Conservation (phyloP, 2,113 vertebrate genomes). For the Petromus typicus region DNA sequence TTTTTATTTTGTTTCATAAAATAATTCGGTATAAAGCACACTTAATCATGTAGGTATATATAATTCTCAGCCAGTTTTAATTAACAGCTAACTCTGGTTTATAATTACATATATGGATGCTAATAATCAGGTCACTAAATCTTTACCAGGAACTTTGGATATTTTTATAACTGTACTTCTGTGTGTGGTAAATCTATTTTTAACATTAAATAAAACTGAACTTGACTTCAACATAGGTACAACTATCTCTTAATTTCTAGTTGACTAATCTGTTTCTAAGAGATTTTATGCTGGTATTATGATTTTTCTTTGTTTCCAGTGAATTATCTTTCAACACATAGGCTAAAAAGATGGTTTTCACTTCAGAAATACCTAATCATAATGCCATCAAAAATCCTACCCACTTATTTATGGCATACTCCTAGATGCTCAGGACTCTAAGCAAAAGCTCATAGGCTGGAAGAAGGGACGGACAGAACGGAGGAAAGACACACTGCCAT, state of each 20-base stretch:
- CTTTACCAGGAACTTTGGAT: slow-evolving; percentile 43
- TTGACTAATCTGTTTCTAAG: neutral
- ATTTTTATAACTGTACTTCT: slow-evolving; percentile 12
- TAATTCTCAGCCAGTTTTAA: slow-evolving; percentile 55
- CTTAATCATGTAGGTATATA: neutral
- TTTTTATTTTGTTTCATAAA: neutral
- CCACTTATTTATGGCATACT: neutral
- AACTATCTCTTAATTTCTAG: slow-evolving; percentile 39
- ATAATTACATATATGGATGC: slow-evolving; percentile 59
- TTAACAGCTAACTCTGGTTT: slow-evolving; percentile 67
- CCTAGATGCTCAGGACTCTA: neutral
- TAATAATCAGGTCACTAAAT: slow-evolving; percentile 56
- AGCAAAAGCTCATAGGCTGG: neutral
- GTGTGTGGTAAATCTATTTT: slow-evolving; percentile 13
- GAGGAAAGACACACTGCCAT: neutral
- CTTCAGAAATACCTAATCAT: neutral
- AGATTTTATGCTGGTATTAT: neutral
- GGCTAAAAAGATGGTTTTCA: neutral
- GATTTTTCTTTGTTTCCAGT: neutral
- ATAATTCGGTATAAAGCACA: neutral
- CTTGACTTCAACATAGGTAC: neutral
- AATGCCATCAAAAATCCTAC: neutral
- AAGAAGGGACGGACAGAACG: neutral
- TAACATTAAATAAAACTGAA: slow-evolving; percentile 49
- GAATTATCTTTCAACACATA: slow-evolving; percentile 20